Conservation (phyloP, 2,888 invertebrate species). For the Aspidapion aeneum region DNA sequence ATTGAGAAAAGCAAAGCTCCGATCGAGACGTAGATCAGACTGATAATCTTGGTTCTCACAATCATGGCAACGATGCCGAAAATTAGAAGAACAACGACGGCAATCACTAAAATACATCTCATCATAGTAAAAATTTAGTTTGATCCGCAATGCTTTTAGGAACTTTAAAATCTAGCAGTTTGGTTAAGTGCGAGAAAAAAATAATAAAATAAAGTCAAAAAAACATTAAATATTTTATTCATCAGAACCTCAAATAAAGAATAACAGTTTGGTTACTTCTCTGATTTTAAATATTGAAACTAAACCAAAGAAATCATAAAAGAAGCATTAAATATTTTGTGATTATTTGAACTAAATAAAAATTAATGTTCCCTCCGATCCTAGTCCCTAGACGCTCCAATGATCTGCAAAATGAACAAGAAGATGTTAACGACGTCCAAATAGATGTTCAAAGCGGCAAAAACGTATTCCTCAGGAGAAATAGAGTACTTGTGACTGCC, state of each 20-base stretch:
- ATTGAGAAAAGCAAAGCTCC: conserved; percentile 87
- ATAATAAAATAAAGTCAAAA: no score
- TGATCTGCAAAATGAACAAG: conserved; percentile 82
- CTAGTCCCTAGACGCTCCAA: conserved; percentile 56
- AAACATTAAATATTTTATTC: no score
- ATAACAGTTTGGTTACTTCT: no score
- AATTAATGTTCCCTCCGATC: no score
- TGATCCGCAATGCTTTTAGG: conserved; percentile 94
- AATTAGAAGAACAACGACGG: conserved; percentile 33
- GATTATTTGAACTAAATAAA: no score
- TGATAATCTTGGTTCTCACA: conserved; percentile 54
- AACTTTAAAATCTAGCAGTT: no score
- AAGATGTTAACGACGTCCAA: conserved; percentile 86
- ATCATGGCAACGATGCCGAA: conserved; percentile 41
- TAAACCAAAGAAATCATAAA: no score
- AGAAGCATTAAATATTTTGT: no score
- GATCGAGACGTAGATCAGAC: conserved; percentile 74
- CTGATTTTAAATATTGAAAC: no score
- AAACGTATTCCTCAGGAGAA: conserved; percentile 56
- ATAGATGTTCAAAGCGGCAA: conserved; percentile 87
- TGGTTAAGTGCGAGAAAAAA: no score
- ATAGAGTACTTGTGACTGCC: conserved; percentile 53
- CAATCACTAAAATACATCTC: conserved; percentile 37
- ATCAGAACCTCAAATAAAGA: no score
- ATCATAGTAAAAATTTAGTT: conserved; percentile 55